phyloP scores from a whole-genome alignment of 2,797 vertebrate species.

The Eulemur albifrons region DNA sequence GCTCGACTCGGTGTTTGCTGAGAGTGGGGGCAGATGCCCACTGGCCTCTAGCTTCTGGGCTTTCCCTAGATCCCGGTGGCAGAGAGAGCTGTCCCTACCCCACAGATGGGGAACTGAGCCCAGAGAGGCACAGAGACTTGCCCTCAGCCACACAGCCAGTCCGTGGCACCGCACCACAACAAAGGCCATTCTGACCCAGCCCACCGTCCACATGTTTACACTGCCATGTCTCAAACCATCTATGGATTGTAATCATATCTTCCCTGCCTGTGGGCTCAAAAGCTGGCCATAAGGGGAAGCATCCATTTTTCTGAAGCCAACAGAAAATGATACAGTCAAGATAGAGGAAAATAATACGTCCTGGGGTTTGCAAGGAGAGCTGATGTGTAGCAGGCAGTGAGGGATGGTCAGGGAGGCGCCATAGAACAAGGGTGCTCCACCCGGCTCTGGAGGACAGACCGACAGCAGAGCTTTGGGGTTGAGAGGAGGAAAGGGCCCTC shows the following conservation, averaged over 20 bases:
- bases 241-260: neutral
- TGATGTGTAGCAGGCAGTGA: neutral
- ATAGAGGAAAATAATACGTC: neutral
- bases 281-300: neutral
- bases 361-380: neutral
- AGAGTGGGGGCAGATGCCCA: neutral
- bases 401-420: neutral
- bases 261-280: neutral
- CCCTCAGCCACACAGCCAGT: neutral
- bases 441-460: neutral
- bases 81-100: neutral
- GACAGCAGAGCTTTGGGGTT: neutral
- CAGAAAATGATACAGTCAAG: neutral
- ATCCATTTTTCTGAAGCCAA: neutral
- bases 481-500: neutral
- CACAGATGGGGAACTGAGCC: neutral
- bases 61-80: neutral
- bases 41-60: neutral
- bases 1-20: fast-evolving
- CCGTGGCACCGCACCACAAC: fast-evolving
- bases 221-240: neutral
- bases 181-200: neutral
- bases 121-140: neutral
- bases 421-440: fast-evolving
- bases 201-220: neutral